Base-by-base conservation (phyloP, 2,113 vertebrate genomes). In the Dromas ardeola region DNA sequence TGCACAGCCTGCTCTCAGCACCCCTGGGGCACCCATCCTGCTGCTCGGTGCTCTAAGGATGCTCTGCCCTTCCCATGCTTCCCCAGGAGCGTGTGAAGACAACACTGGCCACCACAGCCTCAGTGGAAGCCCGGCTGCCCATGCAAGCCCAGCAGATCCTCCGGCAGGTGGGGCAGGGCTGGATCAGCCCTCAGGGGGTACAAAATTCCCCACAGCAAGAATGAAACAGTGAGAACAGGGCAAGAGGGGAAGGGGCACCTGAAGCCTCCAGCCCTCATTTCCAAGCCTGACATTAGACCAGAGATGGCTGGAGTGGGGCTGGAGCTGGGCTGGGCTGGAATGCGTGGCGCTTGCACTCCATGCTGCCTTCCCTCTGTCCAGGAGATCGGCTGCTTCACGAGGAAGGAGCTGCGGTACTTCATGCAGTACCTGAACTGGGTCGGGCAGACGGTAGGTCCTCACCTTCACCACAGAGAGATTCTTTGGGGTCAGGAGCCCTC, bases 401-500 rank as follows among this genome's bases (percentile, higher is more conserved):
- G 55, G 38, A 97, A 97, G 92, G 98, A 97, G 82, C 80, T 97
- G 73, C 77, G 79, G 8, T 98, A 98, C 72, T 96, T 99, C 19
- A 32, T 88, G 0, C 97, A 98, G 86, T 99, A 99, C 21, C 66
- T 98, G 34, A 86, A 43, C 73, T 98, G 98, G 98, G 97, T 98
- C 3, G 95, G 91, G 77, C 96, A 97, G 45, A 97, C 90, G 96
- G 99, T 99, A 90, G 96, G 98, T 95, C 15, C 18, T 36, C 7
- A 3, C 4, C 10, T 7, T 32, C 12, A 3, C 11, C 3, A 3
- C 34, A 19, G 7, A 38, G 47, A 36, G 9, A 11, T 50, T 43
- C 34, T 15, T 3, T 30, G 72, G 52, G 78, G 17, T 2, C 1
- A 0, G 59, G 22, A 72, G 14, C 32, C 18, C 22, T 18, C 23